These are phyloP conservation scores for Mustela lutreola DNA, from an alignment of 2,113 vertebrate species.

Conservation along the genomic window DNA sequence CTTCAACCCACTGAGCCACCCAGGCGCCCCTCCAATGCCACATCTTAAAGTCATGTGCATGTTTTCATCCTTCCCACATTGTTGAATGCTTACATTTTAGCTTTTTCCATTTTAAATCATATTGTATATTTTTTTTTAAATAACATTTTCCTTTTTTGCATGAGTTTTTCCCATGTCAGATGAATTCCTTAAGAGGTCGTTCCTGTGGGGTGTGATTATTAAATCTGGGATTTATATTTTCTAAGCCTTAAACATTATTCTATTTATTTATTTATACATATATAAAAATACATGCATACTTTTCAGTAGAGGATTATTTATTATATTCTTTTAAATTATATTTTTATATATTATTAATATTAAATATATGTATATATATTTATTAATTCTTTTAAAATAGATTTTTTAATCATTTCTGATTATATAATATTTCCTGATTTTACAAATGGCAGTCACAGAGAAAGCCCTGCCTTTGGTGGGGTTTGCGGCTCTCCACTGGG, in stretches of 20 bases:
- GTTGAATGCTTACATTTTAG: neutral
- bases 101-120: neutral
- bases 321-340: too few species aligned
- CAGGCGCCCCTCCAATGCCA: neutral
- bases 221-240: neutral
- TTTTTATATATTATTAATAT: too few species aligned
- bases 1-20: too few species aligned
- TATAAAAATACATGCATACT: neutral
- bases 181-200: neutral
- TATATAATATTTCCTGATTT: neutral
- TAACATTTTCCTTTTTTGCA: neutral
- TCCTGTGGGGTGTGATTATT: neutral
- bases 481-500: neutral
- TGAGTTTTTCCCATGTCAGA: neutral
- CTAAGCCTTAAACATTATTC: slow-evolving; percentile 1
- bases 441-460: neutral
- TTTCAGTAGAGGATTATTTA: neutral
- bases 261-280: neutral
- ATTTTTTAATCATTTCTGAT: neutral
- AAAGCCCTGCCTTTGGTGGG: neutral
- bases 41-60: neutral
- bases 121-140: neutral
- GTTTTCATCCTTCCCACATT: neutral
- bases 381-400: neutral
- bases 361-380: too few species aligned